Percentiles rank a stretch among this genome's conserved stretches.
Evolutionary conservation across 2,113 vertebrate genomes (phyloP).

Genomic region (Eretmochelys imbricata): DNA sequence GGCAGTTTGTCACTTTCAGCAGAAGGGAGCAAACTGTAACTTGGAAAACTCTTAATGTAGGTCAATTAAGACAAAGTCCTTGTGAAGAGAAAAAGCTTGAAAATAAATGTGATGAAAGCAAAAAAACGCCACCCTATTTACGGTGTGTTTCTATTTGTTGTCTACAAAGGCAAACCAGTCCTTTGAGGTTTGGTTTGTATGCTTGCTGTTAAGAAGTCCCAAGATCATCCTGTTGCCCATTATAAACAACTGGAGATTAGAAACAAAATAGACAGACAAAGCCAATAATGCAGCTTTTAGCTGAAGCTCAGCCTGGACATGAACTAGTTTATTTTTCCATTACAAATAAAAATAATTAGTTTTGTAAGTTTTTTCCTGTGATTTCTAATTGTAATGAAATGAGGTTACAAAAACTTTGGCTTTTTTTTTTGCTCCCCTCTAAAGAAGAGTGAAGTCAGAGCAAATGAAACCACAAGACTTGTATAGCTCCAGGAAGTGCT

Average conservation of each 20-base stretch:
- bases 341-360: conserved; percentile 57
- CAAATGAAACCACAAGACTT: conserved; percentile 57
- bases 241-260: background rate
- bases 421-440: conserved; percentile 4
- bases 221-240: background rate
- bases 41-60: background rate
- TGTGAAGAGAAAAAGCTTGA: background rate
- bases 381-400: conserved; percentile 70
- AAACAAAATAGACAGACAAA: conserved; percentile 5
- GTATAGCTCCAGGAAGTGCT: conserved; percentile 73
- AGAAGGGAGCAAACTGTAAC: background rate
- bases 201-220: background rate
- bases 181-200: background rate
- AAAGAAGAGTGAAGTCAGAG: conserved; percentile 48
- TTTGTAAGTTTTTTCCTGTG: conserved; percentile 52
- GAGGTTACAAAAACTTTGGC: conserved; percentile 31
- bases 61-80: background rate
- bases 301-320: conserved; percentile 8
- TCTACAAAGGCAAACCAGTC: background rate
- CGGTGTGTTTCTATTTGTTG: background rate
- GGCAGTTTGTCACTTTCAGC: background rate
- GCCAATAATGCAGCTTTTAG: background rate
- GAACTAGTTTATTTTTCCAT: background rate
- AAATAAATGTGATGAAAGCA: background rate
- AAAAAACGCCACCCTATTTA: background rate